A percentile compares a stretch with the other conserved stretches of the same genome.
phyloP scores from a whole-genome alignment of 2,888 invertebrate species.

The Steinernema hermaphroditum region DNA sequence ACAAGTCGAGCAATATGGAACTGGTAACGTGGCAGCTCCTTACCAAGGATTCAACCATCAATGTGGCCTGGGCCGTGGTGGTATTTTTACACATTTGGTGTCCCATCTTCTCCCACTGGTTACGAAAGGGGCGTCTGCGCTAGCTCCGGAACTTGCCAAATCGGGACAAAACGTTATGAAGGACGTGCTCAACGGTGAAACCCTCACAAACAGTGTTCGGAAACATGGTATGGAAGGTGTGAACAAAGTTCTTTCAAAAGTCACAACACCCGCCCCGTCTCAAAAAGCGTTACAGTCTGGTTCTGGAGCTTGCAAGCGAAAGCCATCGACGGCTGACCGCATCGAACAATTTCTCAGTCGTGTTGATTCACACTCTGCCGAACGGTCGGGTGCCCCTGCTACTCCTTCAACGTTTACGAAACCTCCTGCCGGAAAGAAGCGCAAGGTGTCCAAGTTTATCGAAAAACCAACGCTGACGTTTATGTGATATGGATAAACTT shows the following conservation, averaged over 20 bases:
- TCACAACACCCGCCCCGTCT: neutral
- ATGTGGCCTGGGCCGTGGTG: neutral
- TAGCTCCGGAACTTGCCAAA: neutral
- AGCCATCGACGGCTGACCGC: neutral
- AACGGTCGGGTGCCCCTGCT: neutral
- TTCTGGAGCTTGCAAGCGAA: neutral
- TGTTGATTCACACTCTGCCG: neutral
- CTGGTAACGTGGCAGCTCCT: neutral
- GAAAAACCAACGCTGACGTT: neutral
- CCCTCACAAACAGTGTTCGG: neutral
- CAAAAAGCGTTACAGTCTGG: neutral
- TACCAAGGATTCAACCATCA: neutral
- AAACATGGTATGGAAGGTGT: neutral
- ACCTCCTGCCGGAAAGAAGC: neutral
- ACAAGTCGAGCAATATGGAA: neutral
- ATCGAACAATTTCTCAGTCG: neutral
- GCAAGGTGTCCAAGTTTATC: neutral
- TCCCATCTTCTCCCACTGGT: neutral
- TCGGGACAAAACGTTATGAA: neutral
- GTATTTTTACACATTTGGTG: neutral
- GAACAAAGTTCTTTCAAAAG: neutral
- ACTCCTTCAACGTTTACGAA: neutral
- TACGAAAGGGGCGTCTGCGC: neutral
- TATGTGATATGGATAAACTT: neutral
- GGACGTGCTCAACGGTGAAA: neutral